Percentiles rank a stretch among this genome's conserved stretches.
phyloP scores from a whole-genome alignment of 2,888 invertebrate species.

The Mylabris sibirica region DNA sequence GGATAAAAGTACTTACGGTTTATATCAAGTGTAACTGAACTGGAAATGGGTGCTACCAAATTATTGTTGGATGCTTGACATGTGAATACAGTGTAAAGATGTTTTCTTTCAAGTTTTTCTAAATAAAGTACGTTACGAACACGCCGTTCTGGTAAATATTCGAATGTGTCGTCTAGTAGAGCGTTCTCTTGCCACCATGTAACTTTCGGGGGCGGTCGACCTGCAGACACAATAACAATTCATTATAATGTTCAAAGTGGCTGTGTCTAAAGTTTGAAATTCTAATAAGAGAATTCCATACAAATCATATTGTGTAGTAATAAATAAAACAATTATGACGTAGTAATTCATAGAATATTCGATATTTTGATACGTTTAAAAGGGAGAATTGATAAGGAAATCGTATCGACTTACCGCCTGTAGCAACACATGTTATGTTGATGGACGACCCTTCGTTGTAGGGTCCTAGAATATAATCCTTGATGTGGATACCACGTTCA shows the following conservation, averaged over 20 bases:
- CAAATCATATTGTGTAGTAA: constrained; percentile 5
- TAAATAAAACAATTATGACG: background rate
- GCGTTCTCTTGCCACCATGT: constrained; percentile 82
- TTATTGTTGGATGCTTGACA: constrained; percentile 80
- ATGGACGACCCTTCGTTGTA: constrained; percentile 85
- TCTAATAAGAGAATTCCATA: constrained; percentile 8
- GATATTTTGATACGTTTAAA: constrained; percentile 14
- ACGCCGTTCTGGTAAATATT: constrained; percentile 70
- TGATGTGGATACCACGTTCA: constrained; percentile 78
- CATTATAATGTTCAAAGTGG: background rate
- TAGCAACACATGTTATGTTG: constrained; percentile 83
- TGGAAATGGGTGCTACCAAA: constrained; percentile 72
- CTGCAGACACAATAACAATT: constrained; percentile 58
- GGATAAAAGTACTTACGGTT: constrained; percentile 69
- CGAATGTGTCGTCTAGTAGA: constrained; percentile 74
- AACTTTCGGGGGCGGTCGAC: constrained; percentile 76
- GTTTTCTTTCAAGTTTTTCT: constrained; percentile 72
- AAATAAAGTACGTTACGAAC: constrained; percentile 76
- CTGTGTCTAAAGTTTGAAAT: background rate
- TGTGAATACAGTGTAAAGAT: constrained; percentile 72
- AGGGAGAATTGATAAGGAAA: constrained; percentile 38
- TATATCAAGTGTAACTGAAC: constrained; percentile 73
- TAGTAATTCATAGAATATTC: background rate
- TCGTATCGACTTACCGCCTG: constrained; percentile 79
- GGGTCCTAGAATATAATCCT: constrained; percentile 80